These are phyloP conservation scores for Tachysurus fulvidraco DNA, from an alignment of 2,113 vertebrate genomes.

Conservation along the genomic window DNA sequence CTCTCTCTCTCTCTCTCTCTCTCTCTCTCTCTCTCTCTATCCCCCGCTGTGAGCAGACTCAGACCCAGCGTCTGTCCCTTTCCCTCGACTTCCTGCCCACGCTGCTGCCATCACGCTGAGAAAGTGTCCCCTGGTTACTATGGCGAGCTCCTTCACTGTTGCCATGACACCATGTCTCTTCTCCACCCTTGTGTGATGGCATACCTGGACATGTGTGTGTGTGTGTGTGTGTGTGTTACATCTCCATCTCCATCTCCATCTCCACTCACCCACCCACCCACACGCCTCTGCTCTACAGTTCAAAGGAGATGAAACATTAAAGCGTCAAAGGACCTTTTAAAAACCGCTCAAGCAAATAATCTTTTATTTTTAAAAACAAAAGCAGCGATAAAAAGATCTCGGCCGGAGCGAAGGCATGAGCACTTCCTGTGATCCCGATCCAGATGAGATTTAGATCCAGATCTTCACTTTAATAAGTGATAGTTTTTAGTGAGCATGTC, in stretches of 20 bases:
- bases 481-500: background rate
- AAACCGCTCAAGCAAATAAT: slow-evolving; percentile 58
- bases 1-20: no score
- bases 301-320: slow-evolving; percentile 69
- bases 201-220: slow-evolving; percentile 32
- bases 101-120: background rate
- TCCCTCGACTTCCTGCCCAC: slow-evolving; percentile 19
- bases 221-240: no score
- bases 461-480: background rate
- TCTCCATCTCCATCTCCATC: no score
- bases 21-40: no score
- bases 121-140: slow-evolving; percentile 29
- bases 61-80: background rate
- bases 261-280: background rate
- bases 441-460: no score
- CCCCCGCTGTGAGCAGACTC: background rate
- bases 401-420: background rate
- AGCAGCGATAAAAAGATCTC: background rate
- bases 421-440: background rate
- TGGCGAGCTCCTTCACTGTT: slow-evolving; percentile 28
- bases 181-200: slow-evolving; percentile 26
- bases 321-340: slow-evolving; percentile 58
- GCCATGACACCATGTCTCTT: slow-evolving; percentile 35
- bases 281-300: slow-evolving; percentile 58
- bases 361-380: slow-evolving; percentile 65